Percentiles rank a stretch among this genome's conserved stretches.
These are phyloP conservation scores for Scaptomyza reducta DNA, from an alignment of 2,888 invertebrate species.

Conservation along the genomic window DNA sequence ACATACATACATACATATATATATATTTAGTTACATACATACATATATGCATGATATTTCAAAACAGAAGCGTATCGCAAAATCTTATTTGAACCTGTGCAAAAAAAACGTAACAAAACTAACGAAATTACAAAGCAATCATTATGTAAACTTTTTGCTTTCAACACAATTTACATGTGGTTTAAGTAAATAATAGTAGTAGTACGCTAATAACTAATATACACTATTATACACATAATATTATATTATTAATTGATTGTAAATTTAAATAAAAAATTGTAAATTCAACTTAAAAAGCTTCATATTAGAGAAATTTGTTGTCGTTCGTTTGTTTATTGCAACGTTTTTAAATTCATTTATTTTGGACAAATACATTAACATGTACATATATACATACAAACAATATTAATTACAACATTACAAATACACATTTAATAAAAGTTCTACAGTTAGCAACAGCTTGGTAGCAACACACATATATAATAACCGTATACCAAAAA, in stretches of 20 bases:
- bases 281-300: background rate
- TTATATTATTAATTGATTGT: conserved; percentile 22
- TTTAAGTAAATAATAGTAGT: conserved; percentile 7
- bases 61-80: background rate
- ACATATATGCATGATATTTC: background rate
- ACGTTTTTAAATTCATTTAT: conserved; percentile 28
- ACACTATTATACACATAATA: background rate
- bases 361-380: conserved; percentile 35
- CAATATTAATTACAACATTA: conserved; percentile 63
- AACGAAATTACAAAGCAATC: background rate
- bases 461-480: conserved; percentile 49
- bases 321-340: background rate
- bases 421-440: conserved; percentile 54
- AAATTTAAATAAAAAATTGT: conserved; percentile 32
- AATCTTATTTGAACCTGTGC: conserved; percentile 6
- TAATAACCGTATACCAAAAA: background rate
- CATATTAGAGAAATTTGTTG: background rate
- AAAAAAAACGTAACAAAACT: background rate
- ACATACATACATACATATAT: background rate
- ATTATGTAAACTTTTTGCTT: conserved; percentile 9
- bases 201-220: conserved; percentile 2
- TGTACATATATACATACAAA: conserved; percentile 39
- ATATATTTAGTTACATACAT: conserved; percentile 8
- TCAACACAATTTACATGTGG: conserved; percentile 7
- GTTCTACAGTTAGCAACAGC: conserved; percentile 43